Conservation (phyloP, 2,888 invertebrate genomes). For the Hyles lineata region DNA sequence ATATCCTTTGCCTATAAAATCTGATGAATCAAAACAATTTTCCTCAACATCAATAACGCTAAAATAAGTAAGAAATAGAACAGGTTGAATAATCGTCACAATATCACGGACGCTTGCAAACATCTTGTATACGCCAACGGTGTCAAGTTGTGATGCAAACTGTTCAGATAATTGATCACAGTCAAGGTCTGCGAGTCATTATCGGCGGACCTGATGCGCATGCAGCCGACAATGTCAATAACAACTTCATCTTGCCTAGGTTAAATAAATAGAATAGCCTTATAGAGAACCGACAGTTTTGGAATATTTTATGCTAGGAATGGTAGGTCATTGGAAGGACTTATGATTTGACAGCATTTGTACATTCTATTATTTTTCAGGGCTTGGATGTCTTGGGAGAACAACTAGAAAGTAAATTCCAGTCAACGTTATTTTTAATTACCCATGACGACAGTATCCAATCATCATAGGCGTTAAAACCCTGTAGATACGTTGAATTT, state of each 20-base stretch:
- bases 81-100: slow-evolving; percentile 36
- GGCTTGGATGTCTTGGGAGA: too few relatives aligned
- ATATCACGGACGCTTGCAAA: slow-evolving; percentile 35
- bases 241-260: slow-evolving; percentile 16
- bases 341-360: too few relatives aligned
- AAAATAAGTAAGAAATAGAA: background rate
- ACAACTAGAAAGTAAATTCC: too few relatives aligned
- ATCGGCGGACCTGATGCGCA: slow-evolving; percentile 26
- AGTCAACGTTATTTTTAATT: too few relatives aligned
- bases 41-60: background rate
- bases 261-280: slow-evolving; percentile 2
- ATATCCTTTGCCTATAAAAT: too few relatives aligned
- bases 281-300: background rate
- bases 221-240: slow-evolving; percentile 23
- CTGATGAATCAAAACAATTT: too few relatives aligned
- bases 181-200: slow-evolving; percentile 77
- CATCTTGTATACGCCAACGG: slow-evolving; percentile 47
- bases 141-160: slow-evolving; percentile 76
- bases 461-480: too few relatives aligned
- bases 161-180: slow-evolving; percentile 79
- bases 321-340: background rate
- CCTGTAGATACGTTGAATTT: too few relatives aligned
- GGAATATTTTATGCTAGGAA: background rate
- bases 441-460: too few relatives aligned
- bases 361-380: too few relatives aligned